Conservation (phyloP, 2,113 vertebrate species). For the Pardalotus punctatus region DNA sequence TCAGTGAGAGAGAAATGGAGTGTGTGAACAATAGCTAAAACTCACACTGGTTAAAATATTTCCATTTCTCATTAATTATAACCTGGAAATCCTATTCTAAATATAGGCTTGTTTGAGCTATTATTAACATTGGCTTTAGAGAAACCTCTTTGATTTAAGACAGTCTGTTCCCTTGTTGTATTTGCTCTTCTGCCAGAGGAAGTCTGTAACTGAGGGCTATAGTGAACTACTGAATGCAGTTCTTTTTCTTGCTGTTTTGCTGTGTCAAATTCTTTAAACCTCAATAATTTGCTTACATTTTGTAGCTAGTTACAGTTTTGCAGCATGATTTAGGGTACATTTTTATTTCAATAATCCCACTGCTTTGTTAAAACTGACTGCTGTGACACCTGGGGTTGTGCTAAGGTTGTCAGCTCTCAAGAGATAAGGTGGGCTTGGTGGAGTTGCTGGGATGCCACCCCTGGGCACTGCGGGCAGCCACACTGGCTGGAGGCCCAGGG, state of each 20-base stretch:
- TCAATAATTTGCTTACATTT: not conserved
- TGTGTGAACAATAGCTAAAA: not conserved
- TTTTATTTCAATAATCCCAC: not conserved
- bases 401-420: not conserved
- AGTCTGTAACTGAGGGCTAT: not conserved
- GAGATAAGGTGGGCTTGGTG: not conserved
- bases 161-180: not conserved
- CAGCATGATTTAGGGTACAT: not conserved
- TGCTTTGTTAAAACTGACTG: not conserved
- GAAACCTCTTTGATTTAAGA: not conserved
- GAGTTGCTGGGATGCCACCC: not conserved
- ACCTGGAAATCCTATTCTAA: conserved; percentile 24
- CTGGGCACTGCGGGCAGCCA: not conserved
- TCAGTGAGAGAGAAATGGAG: not conserved
- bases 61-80: conserved; percentile 19
- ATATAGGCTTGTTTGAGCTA: conserved; percentile 2
- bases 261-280: not conserved
- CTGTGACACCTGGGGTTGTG: not conserved
- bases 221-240: not conserved
- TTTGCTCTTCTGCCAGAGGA: not conserved
- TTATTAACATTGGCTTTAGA: not conserved
- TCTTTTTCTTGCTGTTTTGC: not conserved
- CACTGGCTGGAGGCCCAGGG: accelerated
- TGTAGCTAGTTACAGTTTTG: not conserved
- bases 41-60: not conserved